Conservation (phyloP, 2,113 vertebrate genomes). For the Myodes glareolus region DNA sequence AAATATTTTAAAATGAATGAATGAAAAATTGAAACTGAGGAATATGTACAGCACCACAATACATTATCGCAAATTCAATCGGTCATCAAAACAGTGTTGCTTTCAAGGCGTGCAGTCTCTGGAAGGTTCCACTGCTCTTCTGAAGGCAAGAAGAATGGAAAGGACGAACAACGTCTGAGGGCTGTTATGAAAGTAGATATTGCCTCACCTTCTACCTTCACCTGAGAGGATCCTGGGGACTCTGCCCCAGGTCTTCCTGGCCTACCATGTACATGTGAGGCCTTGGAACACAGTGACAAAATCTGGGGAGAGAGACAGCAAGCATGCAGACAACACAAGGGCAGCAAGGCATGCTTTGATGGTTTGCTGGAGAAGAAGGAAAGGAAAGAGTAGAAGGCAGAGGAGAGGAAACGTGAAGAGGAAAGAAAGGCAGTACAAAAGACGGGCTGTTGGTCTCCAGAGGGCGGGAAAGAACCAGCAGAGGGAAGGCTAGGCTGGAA, state of each 20-base stretch:
- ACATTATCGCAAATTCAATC: not conserved
- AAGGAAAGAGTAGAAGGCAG: not conserved
- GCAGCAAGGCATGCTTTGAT: not conserved
- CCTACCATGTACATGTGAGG: not conserved
- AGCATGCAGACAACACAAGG: not conserved
- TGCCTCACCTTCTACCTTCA: not conserved
- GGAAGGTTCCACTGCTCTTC: not conserved
- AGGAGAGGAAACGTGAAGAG: too few relatives aligned
- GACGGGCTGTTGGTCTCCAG: not conserved
- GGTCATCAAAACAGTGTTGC: not conserved
- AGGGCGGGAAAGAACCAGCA: not conserved
- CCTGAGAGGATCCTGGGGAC: not conserved
- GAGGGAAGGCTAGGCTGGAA: not conserved
- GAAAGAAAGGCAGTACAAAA: not conserved
- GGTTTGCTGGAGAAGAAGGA: not conserved
- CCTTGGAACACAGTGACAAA: not conserved
- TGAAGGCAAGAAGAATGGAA: too few relatives aligned
- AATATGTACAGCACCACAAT: not conserved
- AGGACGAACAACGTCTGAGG: not conserved
- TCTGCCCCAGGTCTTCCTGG: too few relatives aligned
- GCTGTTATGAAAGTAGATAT: not conserved
- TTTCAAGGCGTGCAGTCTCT: accelerated
- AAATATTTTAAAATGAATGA: not conserved
- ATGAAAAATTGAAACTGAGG: not conserved
- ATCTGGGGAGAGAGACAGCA: accelerated